Base-by-base conservation (phyloP, 2,113 vertebrate species). In the Podilymbus podiceps region DNA sequence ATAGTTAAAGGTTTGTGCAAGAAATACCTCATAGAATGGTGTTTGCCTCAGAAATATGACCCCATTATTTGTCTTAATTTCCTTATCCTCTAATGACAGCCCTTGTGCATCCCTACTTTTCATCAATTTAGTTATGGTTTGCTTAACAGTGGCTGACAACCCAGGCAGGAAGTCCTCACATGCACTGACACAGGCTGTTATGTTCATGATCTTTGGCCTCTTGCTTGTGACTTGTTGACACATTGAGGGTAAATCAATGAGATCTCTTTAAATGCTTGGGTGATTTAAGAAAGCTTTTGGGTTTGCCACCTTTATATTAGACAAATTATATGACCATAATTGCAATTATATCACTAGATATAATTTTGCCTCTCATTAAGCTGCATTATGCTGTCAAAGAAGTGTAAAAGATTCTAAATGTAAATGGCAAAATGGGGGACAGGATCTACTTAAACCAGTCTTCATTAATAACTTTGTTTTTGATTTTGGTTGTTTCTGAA, bases 151-250 rank as follows among this genome's bases (percentile, higher is more conserved):
- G 21, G 30, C 49, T 83, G 63, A 30, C 49, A 40, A 44, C 15
- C 25, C 14, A 56, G 31, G 21, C 25, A 75, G 53, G 30, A 83
- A 27, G 2, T 35, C 35, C 5, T 20, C n/a, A 42, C 5, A 31
- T n/a, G 16, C 27, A 35, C 22, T 0, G 0, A 24, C 17, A 22
- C 3, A 18, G 40, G 8, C 20, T 64, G 12, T 2, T 42, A 3
- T 0, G 0, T 21, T 93, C 24, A 17, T 12, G 8, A 19, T 4
- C 21, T 64, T 85, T 66, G 44, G 64, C 49, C 40, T 72, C 33
- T 58, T 40, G 9, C 33, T 75, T 2, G 0, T 46, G 47, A 50
- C 8, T 8, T 64, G 33, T 35, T 35, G 62, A 46, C 20, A 12
- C 50, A 35, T 11, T 53, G 30, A 63, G n/a, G 28, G 21, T 68